Evolutionary conservation across 30 jellyfish, hydroid and myxozoan genomes (phyloP).

Genomic region (Turritopsis dohrnii): DNA sequence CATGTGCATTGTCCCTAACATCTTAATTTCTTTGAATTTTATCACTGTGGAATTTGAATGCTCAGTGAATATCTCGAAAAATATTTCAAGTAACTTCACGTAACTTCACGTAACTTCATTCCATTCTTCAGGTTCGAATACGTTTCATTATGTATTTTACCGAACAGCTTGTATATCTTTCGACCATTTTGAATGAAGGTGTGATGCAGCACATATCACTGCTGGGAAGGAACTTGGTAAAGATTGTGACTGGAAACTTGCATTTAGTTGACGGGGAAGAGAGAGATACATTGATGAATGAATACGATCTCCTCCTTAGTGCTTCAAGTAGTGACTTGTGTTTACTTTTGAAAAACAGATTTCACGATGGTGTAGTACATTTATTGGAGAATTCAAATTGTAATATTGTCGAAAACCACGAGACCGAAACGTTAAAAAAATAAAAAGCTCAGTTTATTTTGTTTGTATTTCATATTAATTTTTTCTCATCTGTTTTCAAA

Average conservation of each 20-base stretch:
- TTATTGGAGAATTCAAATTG: background rate
- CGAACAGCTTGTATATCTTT: conserved; percentile 17
- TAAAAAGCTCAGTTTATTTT: background rate
- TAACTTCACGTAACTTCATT: background rate
- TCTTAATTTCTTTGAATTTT: too few relatives aligned
- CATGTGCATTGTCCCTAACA: too few relatives aligned
- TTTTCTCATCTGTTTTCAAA: conserved; percentile 6
- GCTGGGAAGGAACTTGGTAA: background rate
- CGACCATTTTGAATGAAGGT: background rate
- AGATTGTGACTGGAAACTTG: background rate
- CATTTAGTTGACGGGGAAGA: background rate
- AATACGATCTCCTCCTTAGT: background rate
- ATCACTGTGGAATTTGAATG: background rate
- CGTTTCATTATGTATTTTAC: conserved; percentile 4
- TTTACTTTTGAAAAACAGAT: background rate
- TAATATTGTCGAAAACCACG: background rate
- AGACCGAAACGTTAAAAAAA: background rate
- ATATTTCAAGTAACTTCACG: background rate
- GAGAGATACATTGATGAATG: background rate
- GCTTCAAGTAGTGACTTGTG: background rate
- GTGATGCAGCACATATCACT: background rate
- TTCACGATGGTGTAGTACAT: background rate
- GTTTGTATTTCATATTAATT: background rate
- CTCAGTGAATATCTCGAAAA: background rate
- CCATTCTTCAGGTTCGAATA: background rate